Conservation (phyloP, 2,113 vertebrate species). For the Anoplopoma fimbria region DNA sequence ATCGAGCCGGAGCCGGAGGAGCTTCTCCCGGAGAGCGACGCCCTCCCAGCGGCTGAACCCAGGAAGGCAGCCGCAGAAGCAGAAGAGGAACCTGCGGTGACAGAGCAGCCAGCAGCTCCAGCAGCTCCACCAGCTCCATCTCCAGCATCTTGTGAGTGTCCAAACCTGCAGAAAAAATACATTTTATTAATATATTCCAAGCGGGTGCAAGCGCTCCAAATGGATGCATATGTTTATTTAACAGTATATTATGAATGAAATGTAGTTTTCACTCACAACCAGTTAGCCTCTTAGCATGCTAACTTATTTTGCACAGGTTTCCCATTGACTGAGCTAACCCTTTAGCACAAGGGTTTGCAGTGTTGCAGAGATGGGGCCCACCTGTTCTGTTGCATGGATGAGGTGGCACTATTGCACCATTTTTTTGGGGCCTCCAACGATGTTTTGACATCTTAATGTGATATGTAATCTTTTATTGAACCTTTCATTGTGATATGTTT, state of each 20-base stretch:
- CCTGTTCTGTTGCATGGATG: slow-evolving; percentile 61
- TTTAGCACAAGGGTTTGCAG: slow-evolving; percentile 1
- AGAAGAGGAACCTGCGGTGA: slow-evolving; percentile 64
- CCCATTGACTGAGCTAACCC: background rate
- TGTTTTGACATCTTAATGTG: too few species aligned
- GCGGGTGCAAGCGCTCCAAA: accelerated
- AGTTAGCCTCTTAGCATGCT: too few species aligned
- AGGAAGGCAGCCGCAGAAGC: slow-evolving; percentile 67
- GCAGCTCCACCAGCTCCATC: slow-evolving; percentile 71
- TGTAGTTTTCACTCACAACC: too few species aligned
- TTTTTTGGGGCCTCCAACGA: background rate
- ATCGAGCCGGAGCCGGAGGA: slow-evolving; percentile 35
- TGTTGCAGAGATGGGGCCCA: slow-evolving; percentile 73
- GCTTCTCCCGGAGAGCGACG: slow-evolving; percentile 61
- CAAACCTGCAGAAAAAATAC: accelerated
- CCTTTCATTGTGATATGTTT: too few species aligned
- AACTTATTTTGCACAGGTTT: background rate
- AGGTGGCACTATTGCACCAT: slow-evolving; percentile 25
- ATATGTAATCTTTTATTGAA: too few species aligned
- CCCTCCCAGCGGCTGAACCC: slow-evolving; percentile 71
- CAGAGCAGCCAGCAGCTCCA: slow-evolving; percentile 66
- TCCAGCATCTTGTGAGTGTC: slow-evolving; percentile 78
- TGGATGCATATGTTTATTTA: background rate
- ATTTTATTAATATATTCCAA: accelerated
- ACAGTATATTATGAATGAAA: accelerated